Conservation (phyloP, 2,113 vertebrate species). For the Apteryx owenii region DNA sequence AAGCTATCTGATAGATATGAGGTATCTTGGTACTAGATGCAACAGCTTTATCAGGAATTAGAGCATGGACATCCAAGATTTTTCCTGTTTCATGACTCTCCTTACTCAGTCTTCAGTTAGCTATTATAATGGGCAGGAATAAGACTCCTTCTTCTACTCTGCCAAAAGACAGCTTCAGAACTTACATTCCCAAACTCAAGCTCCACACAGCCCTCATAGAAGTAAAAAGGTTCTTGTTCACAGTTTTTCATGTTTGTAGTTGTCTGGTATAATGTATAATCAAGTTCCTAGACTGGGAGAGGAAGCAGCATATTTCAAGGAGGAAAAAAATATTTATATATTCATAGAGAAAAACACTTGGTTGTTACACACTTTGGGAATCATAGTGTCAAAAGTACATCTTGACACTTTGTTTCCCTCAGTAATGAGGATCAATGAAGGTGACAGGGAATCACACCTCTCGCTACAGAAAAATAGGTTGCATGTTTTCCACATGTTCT, state of each 20-base stretch:
- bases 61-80: accelerated
- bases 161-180: background rate
- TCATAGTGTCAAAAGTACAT: background rate
- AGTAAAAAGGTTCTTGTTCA: background rate
- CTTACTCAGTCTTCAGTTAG: background rate
- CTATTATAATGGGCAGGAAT: background rate
- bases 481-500: background rate
- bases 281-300: background rate
- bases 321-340: background rate
- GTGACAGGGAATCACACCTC: background rate
- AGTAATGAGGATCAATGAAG: background rate
- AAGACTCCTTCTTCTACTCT: background rate
- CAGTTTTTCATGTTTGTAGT: background rate
- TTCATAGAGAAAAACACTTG: background rate
- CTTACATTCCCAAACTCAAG: background rate
- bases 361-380: background rate
- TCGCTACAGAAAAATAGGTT: background rate
- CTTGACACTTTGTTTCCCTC: background rate
- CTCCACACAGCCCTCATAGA: background rate
- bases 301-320: background rate
- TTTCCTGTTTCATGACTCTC: background rate
- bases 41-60: background rate
- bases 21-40: accelerated
- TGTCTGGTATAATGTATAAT: background rate
- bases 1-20: background rate